Percentiles rank a stretch among this genome's conserved stretches.
phyloP scores from a whole-genome alignment of 2,888 invertebrate species.

The Xanthia togata region DNA sequence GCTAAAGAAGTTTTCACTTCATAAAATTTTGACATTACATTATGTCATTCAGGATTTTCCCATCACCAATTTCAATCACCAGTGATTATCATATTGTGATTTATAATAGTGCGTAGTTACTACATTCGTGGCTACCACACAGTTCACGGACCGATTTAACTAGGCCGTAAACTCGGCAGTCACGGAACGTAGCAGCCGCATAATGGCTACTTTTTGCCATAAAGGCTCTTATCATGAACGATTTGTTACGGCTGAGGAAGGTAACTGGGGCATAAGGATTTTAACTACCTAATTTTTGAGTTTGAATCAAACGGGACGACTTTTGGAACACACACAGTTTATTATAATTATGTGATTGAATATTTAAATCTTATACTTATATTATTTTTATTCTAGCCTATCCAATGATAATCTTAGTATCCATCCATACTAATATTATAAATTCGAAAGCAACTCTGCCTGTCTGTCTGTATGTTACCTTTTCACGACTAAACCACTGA shows the following conservation, averaged over 20 bases:
- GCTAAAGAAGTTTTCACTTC: too few species aligned
- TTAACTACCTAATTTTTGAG: background rate
- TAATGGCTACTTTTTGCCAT: slow-evolving; percentile 34
- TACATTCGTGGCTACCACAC: background rate
- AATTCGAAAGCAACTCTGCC: too few species aligned
- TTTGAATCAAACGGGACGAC: background rate
- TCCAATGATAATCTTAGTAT: too few species aligned
- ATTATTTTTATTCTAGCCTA: too few species aligned
- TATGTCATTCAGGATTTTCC: background rate
- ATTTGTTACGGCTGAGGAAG: slow-evolving; percentile 22
- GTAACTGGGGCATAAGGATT: background rate
- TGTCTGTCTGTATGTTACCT: too few species aligned
- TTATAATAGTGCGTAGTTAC: background rate
- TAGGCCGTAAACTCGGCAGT: slow-evolving; percentile 25
- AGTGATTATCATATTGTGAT: slow-evolving; percentile 4
- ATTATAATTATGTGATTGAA: too few species aligned
- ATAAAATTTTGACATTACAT: too few species aligned
- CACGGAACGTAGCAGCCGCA: slow-evolving; percentile 35
- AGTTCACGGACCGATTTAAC: slow-evolving; percentile 24
- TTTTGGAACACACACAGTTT: too few species aligned
- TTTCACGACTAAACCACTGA: too few species aligned
- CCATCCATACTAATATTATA: too few species aligned
- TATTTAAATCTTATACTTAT: too few species aligned
- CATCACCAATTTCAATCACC: background rate
- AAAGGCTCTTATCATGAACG: slow-evolving; percentile 22